Conservation (phyloP, 35 echinoderm and acorn worm genomes). For the Lytechinus variegatus region DNA sequence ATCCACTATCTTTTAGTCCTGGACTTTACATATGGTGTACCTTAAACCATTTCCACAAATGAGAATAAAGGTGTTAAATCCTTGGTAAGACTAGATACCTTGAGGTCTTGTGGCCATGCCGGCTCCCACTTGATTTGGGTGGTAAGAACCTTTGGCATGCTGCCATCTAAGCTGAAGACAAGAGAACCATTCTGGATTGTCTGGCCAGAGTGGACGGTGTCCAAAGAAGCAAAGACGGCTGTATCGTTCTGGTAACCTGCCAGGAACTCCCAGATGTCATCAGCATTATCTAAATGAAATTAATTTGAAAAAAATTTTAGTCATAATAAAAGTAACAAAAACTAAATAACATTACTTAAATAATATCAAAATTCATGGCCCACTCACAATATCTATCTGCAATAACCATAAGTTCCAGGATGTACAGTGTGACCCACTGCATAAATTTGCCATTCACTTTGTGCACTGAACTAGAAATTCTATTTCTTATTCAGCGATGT, state of each 20-base stretch:
- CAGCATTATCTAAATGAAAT: constrained; percentile 11
- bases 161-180: background rate
- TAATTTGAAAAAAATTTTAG: background rate
- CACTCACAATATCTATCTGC: no score
- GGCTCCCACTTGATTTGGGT: constrained; percentile 70
- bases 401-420: no score
- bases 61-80: no score
- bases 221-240: constrained; percentile 55
- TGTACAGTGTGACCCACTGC: no score
- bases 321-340: background rate
- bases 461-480: no score
- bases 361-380: no score
- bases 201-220: constrained; percentile 49
- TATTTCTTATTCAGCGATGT: no score
- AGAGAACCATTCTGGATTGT: constrained; percentile 32
- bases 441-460: no score
- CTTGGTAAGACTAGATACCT: constrained; percentile 10
- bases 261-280: constrained; percentile 38
- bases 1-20: no score
- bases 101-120: constrained; percentile 58
- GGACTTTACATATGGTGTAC: no score
- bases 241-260: constrained; percentile 75
- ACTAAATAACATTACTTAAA: no score
- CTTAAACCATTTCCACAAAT: no score
- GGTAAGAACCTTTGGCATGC: constrained; percentile 55